Base-by-base conservation (phyloP, 2,797 vertebrate species). In the Neosalanx taihuensis region DNA sequence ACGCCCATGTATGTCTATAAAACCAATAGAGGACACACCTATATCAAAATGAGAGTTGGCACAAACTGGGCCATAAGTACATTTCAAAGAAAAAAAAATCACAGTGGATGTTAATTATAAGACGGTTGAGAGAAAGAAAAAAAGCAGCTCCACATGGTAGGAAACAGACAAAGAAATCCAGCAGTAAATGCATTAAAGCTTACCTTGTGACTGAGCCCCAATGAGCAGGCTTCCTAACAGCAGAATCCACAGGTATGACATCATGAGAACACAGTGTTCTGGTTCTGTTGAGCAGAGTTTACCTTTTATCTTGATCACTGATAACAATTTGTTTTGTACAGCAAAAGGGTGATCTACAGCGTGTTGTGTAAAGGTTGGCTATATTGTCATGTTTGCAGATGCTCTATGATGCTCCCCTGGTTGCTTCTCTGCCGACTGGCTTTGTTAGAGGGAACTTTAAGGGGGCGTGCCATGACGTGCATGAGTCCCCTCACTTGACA, bases 171-270 rank as follows among this genome's bases (percentile, higher is more conserved):
- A 33, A 69, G 6, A 77, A 73, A 46, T 1, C 9, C 20, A 37
- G 58, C 35, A 37, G 17, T n/a, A 60, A n/a, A 31, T 13, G 23
- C 41, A 29, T 35, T 23, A 37, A 59, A 29, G 53, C 66, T 86
- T 88, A 92, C 90, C 91, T 92, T 92, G 81, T 63, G 87, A 88
- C 64, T 71, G 84, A 83, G 84, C 81, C 26, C 88, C 73, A 31
- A 85, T 84, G 80, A 90, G 79, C 70, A 93, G 88, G 87, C 87
- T 89, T 56, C 90, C 90, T 72, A 92, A 77, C 18, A 92, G 78
- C 83, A 93, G 88, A 84, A 93, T 89, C 92, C 91, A 92, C 87
- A 92, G 84, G 90, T 91, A 91, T 90, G 92, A 92, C 90, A 89
- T 92, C 87, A 91, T 89, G 78, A 85, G 84, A 89, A 91, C 85